phyloP scores from a whole-genome alignment of 2,888 invertebrate species.

The Alcis repandata region DNA sequence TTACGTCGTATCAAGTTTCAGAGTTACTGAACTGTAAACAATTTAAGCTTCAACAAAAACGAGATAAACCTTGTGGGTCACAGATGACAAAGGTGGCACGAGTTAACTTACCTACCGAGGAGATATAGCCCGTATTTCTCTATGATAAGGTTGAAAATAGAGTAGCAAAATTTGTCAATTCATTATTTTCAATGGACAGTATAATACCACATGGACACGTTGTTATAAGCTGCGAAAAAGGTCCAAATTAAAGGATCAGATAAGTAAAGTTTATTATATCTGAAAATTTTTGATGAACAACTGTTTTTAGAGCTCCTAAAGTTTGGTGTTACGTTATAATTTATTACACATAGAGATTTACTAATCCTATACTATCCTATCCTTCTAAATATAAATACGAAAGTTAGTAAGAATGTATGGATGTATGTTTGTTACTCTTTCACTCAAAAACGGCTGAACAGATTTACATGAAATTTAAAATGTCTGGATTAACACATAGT shows the following conservation, averaged over 20 bases:
- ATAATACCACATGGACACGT: slow-evolving; percentile 20
- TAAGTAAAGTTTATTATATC: slow-evolving; percentile 23
- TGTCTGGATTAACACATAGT: no score
- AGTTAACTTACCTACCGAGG: not conserved
- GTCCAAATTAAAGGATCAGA: slow-evolving; percentile 32
- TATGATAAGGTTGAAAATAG: slow-evolving; percentile 12
- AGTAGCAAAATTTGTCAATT: slow-evolving; percentile 15
- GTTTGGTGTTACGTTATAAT: no score
- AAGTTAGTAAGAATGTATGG: no score
- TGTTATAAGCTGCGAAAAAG: slow-evolving; percentile 25
- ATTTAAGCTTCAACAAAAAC: slow-evolving; percentile 54
- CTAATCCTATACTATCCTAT: no score
- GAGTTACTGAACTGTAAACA: slow-evolving; percentile 56
- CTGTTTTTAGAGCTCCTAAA: not conserved
- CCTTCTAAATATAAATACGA: no score
- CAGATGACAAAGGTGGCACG: slow-evolving; percentile 49
- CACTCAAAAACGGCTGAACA: no score
- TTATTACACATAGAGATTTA: no score
- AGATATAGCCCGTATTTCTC: slow-evolving; percentile 8
- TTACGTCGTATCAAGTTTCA: slow-evolving; percentile 39
- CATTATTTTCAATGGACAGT: slow-evolving; percentile 35
- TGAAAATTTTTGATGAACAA: not conserved
- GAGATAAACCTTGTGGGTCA: slow-evolving; percentile 53
- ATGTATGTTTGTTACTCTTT: no score
- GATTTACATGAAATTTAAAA: no score